Conservation (phyloP, 2,888 invertebrate genomes). For the Drosophila setosimentum region DNA sequence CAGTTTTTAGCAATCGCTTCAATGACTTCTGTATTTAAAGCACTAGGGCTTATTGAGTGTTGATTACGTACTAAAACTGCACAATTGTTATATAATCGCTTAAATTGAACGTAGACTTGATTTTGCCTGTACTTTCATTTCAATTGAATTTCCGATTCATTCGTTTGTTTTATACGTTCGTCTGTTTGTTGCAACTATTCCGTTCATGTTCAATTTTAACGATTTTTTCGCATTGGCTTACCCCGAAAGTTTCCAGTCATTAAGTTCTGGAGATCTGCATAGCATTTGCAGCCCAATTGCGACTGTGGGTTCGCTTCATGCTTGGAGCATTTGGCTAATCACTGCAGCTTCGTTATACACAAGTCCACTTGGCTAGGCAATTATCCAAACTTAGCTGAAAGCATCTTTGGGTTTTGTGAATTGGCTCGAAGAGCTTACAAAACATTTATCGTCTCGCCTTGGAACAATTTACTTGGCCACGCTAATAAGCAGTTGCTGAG, state of each 20-base stretch:
- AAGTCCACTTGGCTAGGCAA: conserved; percentile 29
- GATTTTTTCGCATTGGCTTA: background rate
- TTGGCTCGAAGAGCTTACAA: conserved; percentile 29
- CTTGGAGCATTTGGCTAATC: conserved; percentile 62
- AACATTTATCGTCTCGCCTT: conserved; percentile 54
- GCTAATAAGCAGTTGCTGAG: conserved; percentile 65
- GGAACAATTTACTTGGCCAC: conserved; percentile 67
- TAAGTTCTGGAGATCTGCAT: conserved; percentile 32
- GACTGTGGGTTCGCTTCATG: conserved; percentile 12
- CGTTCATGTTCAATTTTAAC: background rate
- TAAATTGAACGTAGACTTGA: background rate
- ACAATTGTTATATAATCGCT: background rate
- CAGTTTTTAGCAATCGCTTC: background rate
- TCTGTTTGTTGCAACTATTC: background rate
- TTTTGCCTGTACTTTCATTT: background rate
- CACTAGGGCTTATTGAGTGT: background rate
- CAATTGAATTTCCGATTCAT: background rate
- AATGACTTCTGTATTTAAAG: background rate
- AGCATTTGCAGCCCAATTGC: background rate
- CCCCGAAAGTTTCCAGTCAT: conserved; percentile 27
- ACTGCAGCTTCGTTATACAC: conserved; percentile 47
- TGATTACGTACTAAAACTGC: background rate
- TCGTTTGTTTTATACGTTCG: background rate
- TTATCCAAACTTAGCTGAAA: conserved; percentile 38
- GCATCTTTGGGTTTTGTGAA: conserved; percentile 27